phyloP scores from a whole-genome alignment of 2,113 vertebrate genomes.

The Octodon degus region DNA sequence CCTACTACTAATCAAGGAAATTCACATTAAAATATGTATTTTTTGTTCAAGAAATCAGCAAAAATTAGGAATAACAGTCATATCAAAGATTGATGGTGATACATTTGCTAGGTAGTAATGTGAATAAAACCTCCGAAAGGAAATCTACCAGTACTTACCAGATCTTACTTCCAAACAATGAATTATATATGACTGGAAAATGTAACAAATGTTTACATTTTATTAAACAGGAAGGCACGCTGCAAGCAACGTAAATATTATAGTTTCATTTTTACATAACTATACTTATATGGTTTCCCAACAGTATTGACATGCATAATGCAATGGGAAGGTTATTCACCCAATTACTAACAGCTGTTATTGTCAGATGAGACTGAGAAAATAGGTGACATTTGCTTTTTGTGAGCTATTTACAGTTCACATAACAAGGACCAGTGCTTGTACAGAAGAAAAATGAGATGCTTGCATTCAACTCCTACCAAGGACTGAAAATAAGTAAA shows the following conservation, averaged over 20 bases:
- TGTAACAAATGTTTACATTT: background rate
- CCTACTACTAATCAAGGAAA: background rate
- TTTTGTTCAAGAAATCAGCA: background rate
- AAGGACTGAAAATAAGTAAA: constrained; percentile 26
- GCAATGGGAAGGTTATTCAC: background rate
- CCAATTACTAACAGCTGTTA: background rate
- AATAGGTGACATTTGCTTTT: constrained; percentile 32
- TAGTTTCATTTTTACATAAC: constrained; percentile 1
- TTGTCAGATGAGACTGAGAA: background rate
- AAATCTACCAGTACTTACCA: constrained; percentile 3
- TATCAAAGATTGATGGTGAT: background rate
- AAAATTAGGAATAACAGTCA: constrained; percentile 14
- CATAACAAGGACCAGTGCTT: constrained; percentile 33
- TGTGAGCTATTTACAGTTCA: background rate
- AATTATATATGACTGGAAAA: constrained; percentile 35
- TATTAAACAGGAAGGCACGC: background rate
- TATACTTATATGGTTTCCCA: background rate
- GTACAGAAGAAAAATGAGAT: background rate
- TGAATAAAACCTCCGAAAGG: background rate
- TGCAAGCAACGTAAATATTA: constrained; percentile 17
- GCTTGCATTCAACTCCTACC: constrained; percentile 36
- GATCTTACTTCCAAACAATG: constrained; percentile 47
- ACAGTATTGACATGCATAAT: background rate
- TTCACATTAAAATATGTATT: background rate
- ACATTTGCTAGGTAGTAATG: background rate